A percentile compares a stretch with the other conserved stretches of the same genome.
phyloP scores from a whole-genome alignment of 2,797 vertebrate species.

The Alcedo atthis region DNA sequence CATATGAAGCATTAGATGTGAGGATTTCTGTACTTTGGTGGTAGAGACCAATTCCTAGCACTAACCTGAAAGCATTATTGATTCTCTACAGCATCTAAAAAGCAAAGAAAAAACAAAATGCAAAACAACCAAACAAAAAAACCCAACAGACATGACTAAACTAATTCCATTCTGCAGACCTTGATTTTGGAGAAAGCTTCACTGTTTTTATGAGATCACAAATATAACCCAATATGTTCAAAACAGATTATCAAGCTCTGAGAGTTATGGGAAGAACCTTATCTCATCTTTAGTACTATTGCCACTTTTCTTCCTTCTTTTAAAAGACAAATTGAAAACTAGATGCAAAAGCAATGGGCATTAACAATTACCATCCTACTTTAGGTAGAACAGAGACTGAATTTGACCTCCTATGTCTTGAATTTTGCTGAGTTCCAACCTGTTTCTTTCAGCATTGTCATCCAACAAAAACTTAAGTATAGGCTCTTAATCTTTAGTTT shows the following conservation, averaged over 20 bases:
- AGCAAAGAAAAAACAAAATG: neutral
- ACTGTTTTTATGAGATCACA: neutral
- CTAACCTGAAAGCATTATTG: neutral
- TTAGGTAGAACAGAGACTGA: neutral
- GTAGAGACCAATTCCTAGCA: neutral
- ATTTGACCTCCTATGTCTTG: neutral
- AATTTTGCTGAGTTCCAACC: neutral
- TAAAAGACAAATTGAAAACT: neutral
- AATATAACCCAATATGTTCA: neutral
- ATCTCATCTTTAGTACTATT: neutral
- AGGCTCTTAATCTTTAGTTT: neutral
- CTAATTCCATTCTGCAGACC: neutral
- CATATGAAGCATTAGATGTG: neutral
- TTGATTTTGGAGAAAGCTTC: neutral
- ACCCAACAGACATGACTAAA: neutral
- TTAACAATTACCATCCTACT: neutral
- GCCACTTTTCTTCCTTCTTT: neutral
- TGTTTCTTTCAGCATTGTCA: neutral
- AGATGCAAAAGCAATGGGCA: neutral
- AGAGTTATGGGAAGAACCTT: neutral
- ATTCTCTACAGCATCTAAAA: neutral
- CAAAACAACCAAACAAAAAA: neutral
- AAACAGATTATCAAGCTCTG: neutral
- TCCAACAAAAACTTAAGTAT: neutral
- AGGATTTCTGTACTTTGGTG: neutral